Percentiles rank a stretch among this genome's conserved stretches.
These are phyloP conservation scores for Sitta carolinensis DNA, from an alignment of 2,797 vertebrate species.

Conservation along the genomic window DNA sequence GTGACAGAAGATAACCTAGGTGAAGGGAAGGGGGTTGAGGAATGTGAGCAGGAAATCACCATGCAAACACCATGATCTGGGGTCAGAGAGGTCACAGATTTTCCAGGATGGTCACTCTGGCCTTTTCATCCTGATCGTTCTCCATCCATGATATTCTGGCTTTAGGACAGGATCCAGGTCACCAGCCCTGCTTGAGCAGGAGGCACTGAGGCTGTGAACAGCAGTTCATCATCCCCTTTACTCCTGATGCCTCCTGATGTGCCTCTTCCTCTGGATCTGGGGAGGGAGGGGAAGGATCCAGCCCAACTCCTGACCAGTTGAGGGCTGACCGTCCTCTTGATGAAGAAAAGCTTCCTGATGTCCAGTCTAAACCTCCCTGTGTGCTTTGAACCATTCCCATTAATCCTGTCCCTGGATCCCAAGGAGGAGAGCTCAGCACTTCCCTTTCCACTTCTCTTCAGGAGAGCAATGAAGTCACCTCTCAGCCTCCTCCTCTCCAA, in stretches of 20 bases:
- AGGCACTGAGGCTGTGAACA: not conserved
- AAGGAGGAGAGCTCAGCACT: not conserved
- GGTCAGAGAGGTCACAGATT: not conserved
- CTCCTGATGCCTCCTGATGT: not conserved
- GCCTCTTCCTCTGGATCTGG: not conserved
- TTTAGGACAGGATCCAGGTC: not conserved
- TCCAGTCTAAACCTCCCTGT: not conserved
- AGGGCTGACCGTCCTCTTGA: not conserved
- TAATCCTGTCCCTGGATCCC: not conserved
- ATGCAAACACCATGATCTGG: not conserved
- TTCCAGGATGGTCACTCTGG: rapidly evolving
- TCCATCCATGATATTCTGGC: too few relatives aligned
- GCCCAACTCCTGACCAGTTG: not conserved
- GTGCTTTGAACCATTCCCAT: not conserved
- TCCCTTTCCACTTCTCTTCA: not conserved
- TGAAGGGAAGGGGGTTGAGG: not conserved
- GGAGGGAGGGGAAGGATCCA: not conserved
- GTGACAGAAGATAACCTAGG: rapidly evolving
- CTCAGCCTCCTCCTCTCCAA: not conserved
- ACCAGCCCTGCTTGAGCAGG: not conserved
- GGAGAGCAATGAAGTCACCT: not conserved
- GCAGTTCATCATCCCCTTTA: rapidly evolving
- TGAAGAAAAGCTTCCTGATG: not conserved
- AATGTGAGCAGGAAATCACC: not conserved
- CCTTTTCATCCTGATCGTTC: not conserved